Conservation (phyloP, 1,140 invertebrate species). For the Zaprionus lachaisei region DNA sequence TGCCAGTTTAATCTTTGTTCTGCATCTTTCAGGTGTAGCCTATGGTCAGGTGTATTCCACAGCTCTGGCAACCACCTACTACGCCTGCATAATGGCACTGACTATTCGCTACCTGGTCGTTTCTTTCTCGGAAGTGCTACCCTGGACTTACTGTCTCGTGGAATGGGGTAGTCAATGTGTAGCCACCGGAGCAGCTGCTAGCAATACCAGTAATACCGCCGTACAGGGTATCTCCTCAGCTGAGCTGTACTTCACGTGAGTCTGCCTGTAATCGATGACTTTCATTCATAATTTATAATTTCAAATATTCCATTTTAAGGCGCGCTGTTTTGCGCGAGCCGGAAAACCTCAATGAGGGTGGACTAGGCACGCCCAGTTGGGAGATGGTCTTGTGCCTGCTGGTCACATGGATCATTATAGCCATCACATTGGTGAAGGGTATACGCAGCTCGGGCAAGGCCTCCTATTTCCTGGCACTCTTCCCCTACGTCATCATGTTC, state of each 20-base stretch:
- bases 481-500: constrained; percentile 90
- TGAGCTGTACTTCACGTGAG: constrained; percentile 85
- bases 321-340: constrained; percentile 87
- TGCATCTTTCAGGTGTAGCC: constrained; percentile 86
- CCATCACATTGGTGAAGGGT: constrained; percentile 87
- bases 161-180: constrained; percentile 86
- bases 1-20: background rate
- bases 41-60: constrained; percentile 90
- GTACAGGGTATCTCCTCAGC: constrained; percentile 74
- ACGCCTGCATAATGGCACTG: constrained; percentile 89
- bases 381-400: constrained; percentile 89
- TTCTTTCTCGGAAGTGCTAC: constrained; percentile 87
- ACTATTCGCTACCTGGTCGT: constrained; percentile 89
- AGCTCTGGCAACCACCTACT: constrained; percentile 90
- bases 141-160: constrained; percentile 88
- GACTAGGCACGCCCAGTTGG: constrained; percentile 88
- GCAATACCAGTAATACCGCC: constrained; percentile 11
- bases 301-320: constrained; percentile 79
- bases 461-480: constrained; percentile 90
- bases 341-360: constrained; percentile 86
- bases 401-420: constrained; percentile 89
- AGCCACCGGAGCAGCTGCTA: constrained; percentile 53
- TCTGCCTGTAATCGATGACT: background rate
- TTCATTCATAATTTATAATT: background rate
- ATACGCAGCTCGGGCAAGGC: constrained; percentile 88